These are phyloP conservation scores for Jacana jacana DNA, from an alignment of 2,113 vertebrate species.

Conservation along the genomic window DNA sequence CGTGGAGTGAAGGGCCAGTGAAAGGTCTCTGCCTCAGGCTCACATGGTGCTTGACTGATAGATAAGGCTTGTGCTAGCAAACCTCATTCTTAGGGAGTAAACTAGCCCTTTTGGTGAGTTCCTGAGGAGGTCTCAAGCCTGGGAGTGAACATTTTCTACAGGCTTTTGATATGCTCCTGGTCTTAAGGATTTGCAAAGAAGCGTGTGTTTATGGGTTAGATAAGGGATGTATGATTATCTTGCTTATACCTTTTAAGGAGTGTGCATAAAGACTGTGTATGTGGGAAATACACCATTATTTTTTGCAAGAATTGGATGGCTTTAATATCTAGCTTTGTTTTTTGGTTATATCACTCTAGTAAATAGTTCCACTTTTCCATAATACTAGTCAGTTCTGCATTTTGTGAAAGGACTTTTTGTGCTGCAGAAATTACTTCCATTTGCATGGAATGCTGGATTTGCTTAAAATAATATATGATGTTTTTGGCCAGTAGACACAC, in stretches of 20 bases:
- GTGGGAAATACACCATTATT: background rate
- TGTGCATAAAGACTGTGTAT: background rate
- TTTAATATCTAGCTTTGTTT: background rate
- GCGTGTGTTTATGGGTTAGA: background rate
- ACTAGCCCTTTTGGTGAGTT: background rate
- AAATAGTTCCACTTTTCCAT: slow-evolving; percentile 24
- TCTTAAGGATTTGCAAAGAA: background rate
- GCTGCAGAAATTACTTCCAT: slow-evolving; percentile 24
- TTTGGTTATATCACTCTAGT: background rate
- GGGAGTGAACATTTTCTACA: background rate
- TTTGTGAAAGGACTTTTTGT: slow-evolving; percentile 27
- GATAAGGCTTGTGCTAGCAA: background rate
- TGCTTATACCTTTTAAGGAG: background rate
- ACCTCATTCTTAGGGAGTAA: background rate
- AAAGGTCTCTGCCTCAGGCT: slow-evolving; percentile 32
- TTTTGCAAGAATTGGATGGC: background rate
- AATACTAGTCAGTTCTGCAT: background rate
- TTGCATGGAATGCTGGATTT: background rate
- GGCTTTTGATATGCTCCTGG: background rate
- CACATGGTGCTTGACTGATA: background rate
- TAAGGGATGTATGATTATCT: background rate
- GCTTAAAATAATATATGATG: background rate
- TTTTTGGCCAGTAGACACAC: background rate
- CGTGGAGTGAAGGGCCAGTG: background rate
- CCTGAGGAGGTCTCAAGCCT: background rate